These are phyloP conservation scores for Nothobranchius kuhntae DNA, from an alignment of 2,113 vertebrate species.

Conservation along the genomic window DNA sequence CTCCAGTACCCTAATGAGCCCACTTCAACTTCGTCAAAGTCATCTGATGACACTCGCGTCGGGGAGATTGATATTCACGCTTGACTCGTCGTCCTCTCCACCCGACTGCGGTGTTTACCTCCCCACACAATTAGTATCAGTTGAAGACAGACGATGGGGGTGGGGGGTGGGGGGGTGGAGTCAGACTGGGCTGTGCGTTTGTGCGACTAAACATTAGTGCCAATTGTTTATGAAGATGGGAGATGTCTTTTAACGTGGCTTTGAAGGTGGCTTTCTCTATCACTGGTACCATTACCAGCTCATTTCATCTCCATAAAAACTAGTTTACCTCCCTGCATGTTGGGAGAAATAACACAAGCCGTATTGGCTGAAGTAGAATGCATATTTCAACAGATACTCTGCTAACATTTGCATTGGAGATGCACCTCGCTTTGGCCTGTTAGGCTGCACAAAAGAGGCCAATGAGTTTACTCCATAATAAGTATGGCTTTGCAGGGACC, in stretches of 20 bases:
- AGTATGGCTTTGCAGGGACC: constrained; percentile 2
- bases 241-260: constrained; percentile 70
- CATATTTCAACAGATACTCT: constrained; percentile 60
- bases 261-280: constrained; percentile 70
- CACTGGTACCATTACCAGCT: constrained; percentile 59
- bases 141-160: constrained; percentile 57
- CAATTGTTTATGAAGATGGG: constrained; percentile 74
- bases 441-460: constrained; percentile 7
- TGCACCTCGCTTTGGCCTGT: constrained; percentile 14
- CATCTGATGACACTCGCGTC: constrained; percentile 75
- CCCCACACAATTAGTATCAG: constrained; percentile 76
- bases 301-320: constrained; percentile 64
- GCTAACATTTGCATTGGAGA: constrained; percentile 57
- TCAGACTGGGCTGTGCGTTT: constrained; percentile 23
- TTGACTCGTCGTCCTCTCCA: constrained; percentile 77
- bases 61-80: constrained; percentile 81
- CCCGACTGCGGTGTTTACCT: constrained; percentile 75
- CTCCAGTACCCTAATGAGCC: constrained; percentile 70
- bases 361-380: constrained; percentile 60
- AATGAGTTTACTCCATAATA: constrained; percentile 1
- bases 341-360: constrained; percentile 45
- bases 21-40: constrained; percentile 75
- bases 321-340: constrained; percentile 43
- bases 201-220: constrained; percentile 44
- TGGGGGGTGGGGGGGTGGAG: constrained; percentile 10